Percentiles rank a stretch among this genome's conserved stretches.
phyloP scores from a whole-genome alignment of 2,888 invertebrate species.

The Steinernema hermaphroditum region DNA sequence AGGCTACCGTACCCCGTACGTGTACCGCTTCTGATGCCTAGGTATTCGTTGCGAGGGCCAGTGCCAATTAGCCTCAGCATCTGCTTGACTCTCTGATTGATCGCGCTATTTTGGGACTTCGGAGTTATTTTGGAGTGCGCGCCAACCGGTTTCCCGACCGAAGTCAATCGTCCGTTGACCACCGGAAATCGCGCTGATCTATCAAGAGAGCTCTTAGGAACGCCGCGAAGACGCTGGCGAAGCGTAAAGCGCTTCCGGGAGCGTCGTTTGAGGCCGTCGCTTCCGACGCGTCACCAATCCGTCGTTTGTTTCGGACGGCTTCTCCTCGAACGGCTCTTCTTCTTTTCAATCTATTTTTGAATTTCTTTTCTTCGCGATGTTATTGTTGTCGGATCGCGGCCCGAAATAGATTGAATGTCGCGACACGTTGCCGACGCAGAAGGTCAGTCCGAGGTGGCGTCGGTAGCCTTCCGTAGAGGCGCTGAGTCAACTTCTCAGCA shows the following conservation, averaged over 20 bases:
- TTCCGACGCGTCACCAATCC: not conserved
- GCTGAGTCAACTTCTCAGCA: not conserved
- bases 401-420: constrained; percentile 18
- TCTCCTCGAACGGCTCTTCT: not conserved
- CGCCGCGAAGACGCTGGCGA: not conserved
- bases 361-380: not conserved
- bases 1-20: no score
- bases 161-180: not conserved
- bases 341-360: constrained; percentile 11
- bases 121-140: not conserved
- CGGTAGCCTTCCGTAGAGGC: not conserved
- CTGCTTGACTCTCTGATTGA: not conserved
- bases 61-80: not conserved
- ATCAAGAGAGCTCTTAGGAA: not conserved
- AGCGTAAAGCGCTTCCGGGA: no score
- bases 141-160: constrained; percentile 4
- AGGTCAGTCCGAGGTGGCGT: constrained; percentile 2
- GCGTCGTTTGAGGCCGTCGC: not conserved
- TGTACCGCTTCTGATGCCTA: not conserved
- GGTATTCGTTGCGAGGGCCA: not conserved
- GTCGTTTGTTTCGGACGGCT: not conserved
- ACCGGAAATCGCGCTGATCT: constrained; percentile 17
- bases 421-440: not conserved
- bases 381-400: not conserved
- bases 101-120: constrained; percentile 8